Base-by-base conservation (phyloP, 1,140 invertebrate genomes). In the Colletes latitarsis region DNA sequence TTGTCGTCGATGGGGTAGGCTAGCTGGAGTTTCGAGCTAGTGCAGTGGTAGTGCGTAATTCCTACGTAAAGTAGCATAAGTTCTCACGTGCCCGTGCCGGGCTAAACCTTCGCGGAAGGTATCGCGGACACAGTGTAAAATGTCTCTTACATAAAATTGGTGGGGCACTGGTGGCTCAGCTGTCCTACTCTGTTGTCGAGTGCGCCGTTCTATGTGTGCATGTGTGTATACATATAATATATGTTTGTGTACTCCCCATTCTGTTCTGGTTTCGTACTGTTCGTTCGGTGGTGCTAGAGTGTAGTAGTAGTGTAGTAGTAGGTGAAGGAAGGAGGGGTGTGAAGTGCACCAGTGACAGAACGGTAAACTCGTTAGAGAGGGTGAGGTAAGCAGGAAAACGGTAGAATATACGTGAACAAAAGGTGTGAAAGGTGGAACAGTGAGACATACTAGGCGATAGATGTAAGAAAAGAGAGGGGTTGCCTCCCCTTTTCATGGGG, bases 1-100 rank as follows among this genome's bases (percentile, higher is more conserved):
- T 94, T 94, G 92, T 94, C 93, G 92, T 92, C 91, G 90, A 94
- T 94, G 92, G 93, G 92, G 93, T 92, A 94, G 93, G 91, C 90
- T 89, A 89, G 84, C 67, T 75, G 43, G 15, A 83, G 62, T 83
- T 86, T 71, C 19, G 67, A 41, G 41, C 41, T 79, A 66, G 85
- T 72, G 60, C 67, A 63, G 67, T 68, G 62, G 75, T 70, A 71
- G 76, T 74, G 60, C 58, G 58, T 30, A 57, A 78, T 60, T 64
- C 14, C 58, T 58, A 77, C 64, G 52, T 71, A 66, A 71, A 74
- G 9, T 46, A 76, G 41, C 21, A 49, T 1, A 57, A 49, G 58
- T 69, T 43, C 81, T 82, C 80, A 70, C 39, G 68, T 67, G 82
- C 72, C 81, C 71, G 83, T 76, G 72, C 19, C 68, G 21, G 49